A percentile compares a stretch with the other conserved stretches of the same genome.
phyloP scores from a whole-genome alignment of 1,140 invertebrate species.

The Panagrolaimus sp. region DNA sequence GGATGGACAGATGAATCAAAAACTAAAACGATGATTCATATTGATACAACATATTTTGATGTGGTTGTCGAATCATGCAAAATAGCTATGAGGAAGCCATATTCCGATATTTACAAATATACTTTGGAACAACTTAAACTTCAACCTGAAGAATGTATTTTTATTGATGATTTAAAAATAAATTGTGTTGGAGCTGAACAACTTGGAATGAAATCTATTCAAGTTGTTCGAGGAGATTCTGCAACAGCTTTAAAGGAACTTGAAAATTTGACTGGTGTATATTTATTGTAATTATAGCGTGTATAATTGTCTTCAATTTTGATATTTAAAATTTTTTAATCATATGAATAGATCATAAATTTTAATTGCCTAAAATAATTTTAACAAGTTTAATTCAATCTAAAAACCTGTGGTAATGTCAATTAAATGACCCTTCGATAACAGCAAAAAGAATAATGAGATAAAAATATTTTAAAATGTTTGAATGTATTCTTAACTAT shows the following conservation, averaged over 20 bases:
- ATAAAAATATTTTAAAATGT: no score
- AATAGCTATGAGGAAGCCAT: not conserved
- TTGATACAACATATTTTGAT: constrained; percentile 8
- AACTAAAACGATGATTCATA: not conserved
- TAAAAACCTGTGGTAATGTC: no score
- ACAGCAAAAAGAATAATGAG: no score
- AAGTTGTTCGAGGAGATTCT: not conserved
- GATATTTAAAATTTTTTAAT: no score
- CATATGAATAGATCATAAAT: no score
- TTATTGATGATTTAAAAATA: constrained; percentile 13
- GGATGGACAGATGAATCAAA: not conserved
- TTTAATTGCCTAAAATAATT: no score
- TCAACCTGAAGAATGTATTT: constrained; percentile 9
- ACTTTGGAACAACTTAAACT: constrained; percentile 7
- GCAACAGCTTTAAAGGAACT: constrained; percentile 8
- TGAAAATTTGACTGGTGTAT: not conserved
- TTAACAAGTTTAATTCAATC: no score
- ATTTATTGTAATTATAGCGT: not conserved
- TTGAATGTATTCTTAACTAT: no score
- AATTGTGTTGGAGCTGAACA: constrained; percentile 15
- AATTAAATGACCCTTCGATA: no score
- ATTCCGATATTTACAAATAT: not conserved
- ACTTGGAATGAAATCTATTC: constrained; percentile 13
- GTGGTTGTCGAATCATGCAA: constrained; percentile 19
- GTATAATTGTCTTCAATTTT: no score